A percentile compares a stretch with the other conserved stretches of the same genome.
phyloP scores from a whole-genome alignment of 2,113 vertebrate species.

The Haliaeetus leucogaster region DNA sequence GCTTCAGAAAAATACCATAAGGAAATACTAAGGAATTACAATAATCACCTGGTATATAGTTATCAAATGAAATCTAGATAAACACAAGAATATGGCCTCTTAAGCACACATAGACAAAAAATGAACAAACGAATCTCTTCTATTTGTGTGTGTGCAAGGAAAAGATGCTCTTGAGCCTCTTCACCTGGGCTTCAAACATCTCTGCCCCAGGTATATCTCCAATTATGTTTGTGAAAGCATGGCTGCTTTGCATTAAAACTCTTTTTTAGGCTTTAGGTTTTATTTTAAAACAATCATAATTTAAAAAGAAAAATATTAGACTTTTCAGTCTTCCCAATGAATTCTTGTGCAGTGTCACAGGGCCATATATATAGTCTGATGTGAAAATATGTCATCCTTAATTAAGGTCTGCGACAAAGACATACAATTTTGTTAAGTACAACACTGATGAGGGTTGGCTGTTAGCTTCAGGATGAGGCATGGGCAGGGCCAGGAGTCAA shows the following conservation, averaged over 20 bases:
- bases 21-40: neutral
- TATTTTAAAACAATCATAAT: neutral
- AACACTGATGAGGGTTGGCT: neutral
- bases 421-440: neutral
- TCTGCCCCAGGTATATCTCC: neutral
- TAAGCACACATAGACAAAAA: neutral
- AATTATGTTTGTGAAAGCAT: neutral
- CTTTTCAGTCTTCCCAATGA: neutral
- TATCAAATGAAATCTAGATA: neutral
- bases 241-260: neutral
- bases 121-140: rapidly evolving
- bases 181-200: neutral
- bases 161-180: neutral
- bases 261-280: neutral
- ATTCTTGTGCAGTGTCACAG: neutral
- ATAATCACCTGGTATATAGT: neutral
- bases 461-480: neutral
- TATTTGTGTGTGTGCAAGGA: neutral
- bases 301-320: neutral
- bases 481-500: neutral
- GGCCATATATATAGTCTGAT: neutral
- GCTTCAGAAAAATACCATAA: neutral
- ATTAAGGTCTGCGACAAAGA: neutral
- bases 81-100: neutral
- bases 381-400: neutral